Conservation (phyloP, 2,113 vertebrate genomes). For the Oncorhynchus clarkii region DNA sequence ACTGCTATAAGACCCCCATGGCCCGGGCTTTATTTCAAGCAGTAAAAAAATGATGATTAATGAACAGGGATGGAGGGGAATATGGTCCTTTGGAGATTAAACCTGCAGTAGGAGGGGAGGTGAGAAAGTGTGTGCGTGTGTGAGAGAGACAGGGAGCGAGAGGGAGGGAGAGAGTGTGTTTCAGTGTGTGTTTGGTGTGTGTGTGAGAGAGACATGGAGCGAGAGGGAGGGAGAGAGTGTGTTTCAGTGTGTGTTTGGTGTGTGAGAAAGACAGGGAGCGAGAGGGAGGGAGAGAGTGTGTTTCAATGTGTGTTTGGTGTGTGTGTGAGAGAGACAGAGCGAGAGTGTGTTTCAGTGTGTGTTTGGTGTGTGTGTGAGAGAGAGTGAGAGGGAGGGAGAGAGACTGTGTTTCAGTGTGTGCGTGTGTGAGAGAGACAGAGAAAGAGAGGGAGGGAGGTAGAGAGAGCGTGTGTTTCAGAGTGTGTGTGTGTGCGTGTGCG, state of each 20-base stretch:
- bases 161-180: too few relatives aligned
- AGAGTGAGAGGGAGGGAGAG: too few relatives aligned
- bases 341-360: background rate
- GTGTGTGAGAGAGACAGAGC: too few relatives aligned
- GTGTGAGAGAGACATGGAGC: too few relatives aligned
- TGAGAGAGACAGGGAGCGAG: background rate
- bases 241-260: too few relatives aligned
- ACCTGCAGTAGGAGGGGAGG: constrained; percentile 16
- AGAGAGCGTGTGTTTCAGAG: background rate
- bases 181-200: too few relatives aligned
- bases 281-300: too few relatives aligned
- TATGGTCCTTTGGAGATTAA: constrained; percentile 25
- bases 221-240: background rate
- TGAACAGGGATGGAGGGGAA: constrained; percentile 28
- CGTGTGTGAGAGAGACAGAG: background rate
- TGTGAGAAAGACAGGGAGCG: background rate
- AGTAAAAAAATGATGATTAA: constrained; percentile 46
- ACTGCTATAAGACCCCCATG: background rate
- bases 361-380: background rate
- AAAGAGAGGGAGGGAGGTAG: too few relatives aligned
- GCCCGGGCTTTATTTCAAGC: constrained; percentile 16
- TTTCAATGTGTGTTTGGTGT: background rate
- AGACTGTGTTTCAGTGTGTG: too few relatives aligned
- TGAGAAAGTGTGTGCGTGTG: background rate
- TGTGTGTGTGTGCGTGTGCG: background rate